A percentile compares a stretch with the other conserved stretches of the same genome.
Conservation (phyloP, 2,888 invertebrate genomes). For the Dryobotodes eremita region DNA sequence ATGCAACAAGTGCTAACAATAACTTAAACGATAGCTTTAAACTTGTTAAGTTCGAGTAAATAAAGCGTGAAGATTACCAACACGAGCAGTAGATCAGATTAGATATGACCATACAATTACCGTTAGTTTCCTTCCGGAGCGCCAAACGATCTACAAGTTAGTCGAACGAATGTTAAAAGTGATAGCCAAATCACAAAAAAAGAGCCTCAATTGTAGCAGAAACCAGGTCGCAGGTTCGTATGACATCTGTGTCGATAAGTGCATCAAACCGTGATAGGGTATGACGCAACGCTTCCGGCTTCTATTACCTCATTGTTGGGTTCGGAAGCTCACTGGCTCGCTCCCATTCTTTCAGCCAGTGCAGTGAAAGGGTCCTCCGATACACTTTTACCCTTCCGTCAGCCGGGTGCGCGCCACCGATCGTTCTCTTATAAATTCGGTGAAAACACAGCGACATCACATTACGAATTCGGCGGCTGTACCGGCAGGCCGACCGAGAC, state of each 20-base stretch:
- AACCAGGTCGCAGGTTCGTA: conserved; percentile 62
- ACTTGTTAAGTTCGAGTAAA: conserved; percentile 14
- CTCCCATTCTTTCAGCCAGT: conserved; percentile 88
- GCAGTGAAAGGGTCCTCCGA: conserved; percentile 90
- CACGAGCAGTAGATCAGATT: background rate
- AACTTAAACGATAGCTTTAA: conserved; percentile 9
- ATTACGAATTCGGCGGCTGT: conserved; percentile 90
- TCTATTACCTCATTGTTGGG: conserved; percentile 88
- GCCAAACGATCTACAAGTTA: conserved; percentile 2
- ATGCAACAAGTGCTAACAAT: background rate
- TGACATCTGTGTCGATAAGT: conserved; percentile 79
- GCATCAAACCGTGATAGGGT: conserved; percentile 82
- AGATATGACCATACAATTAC: background rate
- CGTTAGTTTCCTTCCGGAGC: conserved; percentile 22
- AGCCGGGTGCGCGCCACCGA: conserved; percentile 80
- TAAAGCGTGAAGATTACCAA: conserved; percentile 18
- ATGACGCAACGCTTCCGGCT: conserved; percentile 87
- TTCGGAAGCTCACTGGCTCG: conserved; percentile 85
- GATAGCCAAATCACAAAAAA: conserved; percentile 38
- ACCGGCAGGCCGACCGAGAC: conserved; percentile 83
- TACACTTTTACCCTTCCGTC: conserved; percentile 88
- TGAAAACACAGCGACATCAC: conserved; percentile 88
- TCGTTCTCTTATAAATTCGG: conserved; percentile 90
- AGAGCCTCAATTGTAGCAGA: conserved; percentile 40
- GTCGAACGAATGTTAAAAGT: conserved; percentile 28